A percentile compares a stretch with the other conserved stretches of the same genome.
Conservation (phyloP, 2,797 vertebrate species). For the Diplodus sargus region DNA sequence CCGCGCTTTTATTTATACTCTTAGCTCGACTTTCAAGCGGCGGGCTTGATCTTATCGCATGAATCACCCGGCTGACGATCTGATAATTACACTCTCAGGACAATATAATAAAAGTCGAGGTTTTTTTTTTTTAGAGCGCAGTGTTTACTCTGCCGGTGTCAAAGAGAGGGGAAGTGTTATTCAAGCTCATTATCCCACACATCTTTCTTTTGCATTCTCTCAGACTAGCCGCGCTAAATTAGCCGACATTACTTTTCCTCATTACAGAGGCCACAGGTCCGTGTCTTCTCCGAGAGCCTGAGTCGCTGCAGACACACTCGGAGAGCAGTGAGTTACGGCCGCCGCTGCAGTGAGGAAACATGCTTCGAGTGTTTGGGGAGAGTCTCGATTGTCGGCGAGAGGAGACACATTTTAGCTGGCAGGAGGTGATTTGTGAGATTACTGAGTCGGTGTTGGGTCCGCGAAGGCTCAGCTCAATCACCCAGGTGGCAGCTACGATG, state of each 20-base stretch:
- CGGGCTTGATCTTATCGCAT: constrained; percentile 55
- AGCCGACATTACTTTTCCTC: constrained; percentile 29
- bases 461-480: constrained; percentile 45
- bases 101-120: background rate
- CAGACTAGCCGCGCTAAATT: constrained; percentile 38
- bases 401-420: constrained; percentile 14
- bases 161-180: constrained; percentile 23
- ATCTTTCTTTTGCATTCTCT: background rate
- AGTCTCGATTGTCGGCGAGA: constrained; percentile 41
- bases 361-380: constrained; percentile 6
- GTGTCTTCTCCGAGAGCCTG: background rate
- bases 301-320: background rate
- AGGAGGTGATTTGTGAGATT: constrained; percentile 35
- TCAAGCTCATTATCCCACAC: constrained; percentile 40
- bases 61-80: constrained; percentile 48
- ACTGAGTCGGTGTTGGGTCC: constrained; percentile 26
- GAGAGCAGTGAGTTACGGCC: constrained; percentile 32
- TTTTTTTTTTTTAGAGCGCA: background rate
- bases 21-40: constrained; percentile 64
- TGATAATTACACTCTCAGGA: constrained; percentile 43
- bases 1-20: constrained; percentile 72
- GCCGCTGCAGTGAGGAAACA: constrained; percentile 7
- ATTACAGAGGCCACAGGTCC: constrained; percentile 44
- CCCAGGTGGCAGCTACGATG: constrained; percentile 16
- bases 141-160: constrained; percentile 36